phyloP scores from a whole-genome alignment of 2,113 vertebrate species.

The Phalacrocorax carbo region DNA sequence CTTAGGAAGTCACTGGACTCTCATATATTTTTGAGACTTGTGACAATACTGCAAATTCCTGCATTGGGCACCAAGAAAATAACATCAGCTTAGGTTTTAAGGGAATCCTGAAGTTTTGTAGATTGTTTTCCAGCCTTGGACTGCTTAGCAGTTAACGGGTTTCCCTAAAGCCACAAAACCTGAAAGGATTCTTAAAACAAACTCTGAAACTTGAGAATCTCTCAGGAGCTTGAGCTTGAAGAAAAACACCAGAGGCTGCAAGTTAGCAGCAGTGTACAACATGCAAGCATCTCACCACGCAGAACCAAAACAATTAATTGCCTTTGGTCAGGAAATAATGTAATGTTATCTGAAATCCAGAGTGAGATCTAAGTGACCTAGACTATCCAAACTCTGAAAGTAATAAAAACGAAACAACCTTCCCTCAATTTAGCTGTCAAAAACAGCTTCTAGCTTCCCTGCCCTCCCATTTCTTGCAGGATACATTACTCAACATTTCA shows the following conservation, averaged over 20 bases:
- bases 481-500: slow-evolving; percentile 15
- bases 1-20: background rate
- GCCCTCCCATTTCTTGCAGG: background rate
- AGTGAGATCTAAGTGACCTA: background rate
- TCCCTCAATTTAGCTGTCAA: background rate
- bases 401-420: background rate
- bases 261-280: background rate
- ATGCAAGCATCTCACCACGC: background rate
- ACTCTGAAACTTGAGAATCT: background rate
- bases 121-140: background rate
- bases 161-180: background rate
- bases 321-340: background rate
- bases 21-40: background rate
- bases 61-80: background rate
- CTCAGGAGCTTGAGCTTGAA: background rate
- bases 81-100: background rate
- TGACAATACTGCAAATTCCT: background rate
- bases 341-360: background rate
- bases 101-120: background rate
- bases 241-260: background rate
- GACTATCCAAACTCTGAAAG: background rate
- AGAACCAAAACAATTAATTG: background rate
- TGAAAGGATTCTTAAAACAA: background rate
- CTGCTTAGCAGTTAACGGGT: background rate
- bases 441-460: background rate